A percentile compares a stretch with the other conserved stretches of the same genome.
phyloP scores from a whole-genome alignment of 2,888 invertebrate species.

The Dolomedes plantarius region DNA sequence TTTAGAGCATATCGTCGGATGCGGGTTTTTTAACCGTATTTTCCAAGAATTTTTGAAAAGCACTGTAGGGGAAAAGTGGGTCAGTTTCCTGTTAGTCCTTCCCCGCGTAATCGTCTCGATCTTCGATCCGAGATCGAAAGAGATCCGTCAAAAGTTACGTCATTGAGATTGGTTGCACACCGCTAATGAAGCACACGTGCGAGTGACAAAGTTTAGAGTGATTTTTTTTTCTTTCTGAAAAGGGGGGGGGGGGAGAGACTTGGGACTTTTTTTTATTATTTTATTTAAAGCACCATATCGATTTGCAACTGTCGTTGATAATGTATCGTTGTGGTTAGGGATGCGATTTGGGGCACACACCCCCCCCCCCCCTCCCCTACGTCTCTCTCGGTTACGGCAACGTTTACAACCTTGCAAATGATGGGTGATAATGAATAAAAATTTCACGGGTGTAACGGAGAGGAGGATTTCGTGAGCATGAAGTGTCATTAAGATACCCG shows the following conservation, averaged over 20 bases:
- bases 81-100: conserved; percentile 35
- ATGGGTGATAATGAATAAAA: conserved; percentile 8
- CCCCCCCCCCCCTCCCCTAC: background rate
- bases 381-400: background rate
- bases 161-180: conserved; percentile 19
- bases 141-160: conserved; percentile 59
- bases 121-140: conserved; percentile 37
- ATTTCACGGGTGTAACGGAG: background rate
- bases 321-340: conserved; percentile 29
- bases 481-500: background rate
- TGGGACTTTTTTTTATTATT: background rate
- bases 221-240: background rate
- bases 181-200: conserved; percentile 53
- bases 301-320: conserved; percentile 43
- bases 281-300: conserved; percentile 20
- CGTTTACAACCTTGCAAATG: background rate
- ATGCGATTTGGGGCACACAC: conserved; percentile 15
- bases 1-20: conserved; percentile 29
- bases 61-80: conserved; percentile 43
- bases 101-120: conserved; percentile 20
- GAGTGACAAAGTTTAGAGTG: background rate
- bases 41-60: conserved; percentile 35
- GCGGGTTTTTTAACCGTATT: conserved; percentile 25
- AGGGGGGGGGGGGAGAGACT: background rate
- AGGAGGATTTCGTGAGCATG: background rate